Base-by-base conservation (phyloP, 2,888 invertebrate genomes). In the Nebria salina region DNA sequence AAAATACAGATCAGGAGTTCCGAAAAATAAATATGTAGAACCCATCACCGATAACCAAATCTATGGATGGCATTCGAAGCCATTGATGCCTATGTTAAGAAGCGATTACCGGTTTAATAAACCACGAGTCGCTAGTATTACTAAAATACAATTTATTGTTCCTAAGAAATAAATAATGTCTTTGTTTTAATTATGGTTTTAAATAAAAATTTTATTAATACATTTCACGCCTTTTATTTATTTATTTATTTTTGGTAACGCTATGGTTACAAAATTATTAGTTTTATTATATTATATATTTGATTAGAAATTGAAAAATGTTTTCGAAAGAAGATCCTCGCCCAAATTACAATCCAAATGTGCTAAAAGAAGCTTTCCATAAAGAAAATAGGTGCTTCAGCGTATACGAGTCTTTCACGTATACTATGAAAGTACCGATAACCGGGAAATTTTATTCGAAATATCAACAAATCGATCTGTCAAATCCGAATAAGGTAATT, bases 371-470 rank as follows among this genome's bases (percentile, higher is more conserved):
- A 42, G 65, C 15, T n/a, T 76, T 66, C 9, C 7, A 5, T 13
- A 76, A 26, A 11, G 66, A 8, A 34, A 20, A 65, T 15, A 9
- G 3, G 15, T 41, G 9, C 26, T 41, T 65, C 41, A 65, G 8
- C 5, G 9, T 76, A 1, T n/a, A 76, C 11, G 41, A 65, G n/a
- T 1, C 2, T n/a, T 76, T 65, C 26, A 65, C 65, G 8, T 34
- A 34, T 26, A 34, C 13, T 34, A 15, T 65, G 3, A 76, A 54
- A 76, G 84, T 86, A 5, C 83, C 83, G 25, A 82, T 87, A n/a
- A 86, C 88, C 5, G 83, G 85, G 9, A 89, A 89, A 84, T 88
- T 89, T 83, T 89, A 88, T 83, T 86, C 88, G 8, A 86, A 85
- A 83, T 85, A 87, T 83, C 88, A 89, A 77, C 83, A 82, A 0